Evolutionary conservation across 2,888 invertebrate species (phyloP).

Genomic region (Eilema caniola): DNA sequence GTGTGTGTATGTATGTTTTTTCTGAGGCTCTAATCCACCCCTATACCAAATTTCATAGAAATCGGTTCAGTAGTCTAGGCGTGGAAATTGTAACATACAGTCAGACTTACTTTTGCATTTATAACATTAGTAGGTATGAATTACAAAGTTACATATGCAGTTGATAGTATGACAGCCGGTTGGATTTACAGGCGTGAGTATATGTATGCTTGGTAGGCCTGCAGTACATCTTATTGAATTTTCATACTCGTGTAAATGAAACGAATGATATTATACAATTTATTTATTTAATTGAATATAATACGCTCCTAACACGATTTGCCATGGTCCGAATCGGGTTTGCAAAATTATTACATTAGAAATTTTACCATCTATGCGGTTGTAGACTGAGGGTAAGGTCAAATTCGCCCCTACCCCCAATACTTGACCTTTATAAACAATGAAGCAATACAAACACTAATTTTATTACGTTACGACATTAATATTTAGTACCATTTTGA

Average conservation of each 20-base stretch:
- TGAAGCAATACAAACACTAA: constrained; percentile 51
- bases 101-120: too few relatives aligned
- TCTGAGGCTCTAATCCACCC: too few relatives aligned
- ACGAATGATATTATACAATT: constrained; percentile 45
- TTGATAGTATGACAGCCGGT: too few relatives aligned
- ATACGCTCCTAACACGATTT: constrained; percentile 58
- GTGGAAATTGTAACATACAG: too few relatives aligned
- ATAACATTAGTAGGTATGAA: too few relatives aligned
- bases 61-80: too few relatives aligned
- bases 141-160: too few relatives aligned
- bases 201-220: too few relatives aligned
- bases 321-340: constrained; percentile 60
- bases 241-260: constrained; percentile 37
- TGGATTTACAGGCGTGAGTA: too few relatives aligned
- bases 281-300: constrained; percentile 57
- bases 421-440: constrained; percentile 35
- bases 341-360: constrained; percentile 41
- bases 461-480: constrained; percentile 49
- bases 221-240: too few relatives aligned
- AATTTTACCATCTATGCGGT: constrained; percentile 31
- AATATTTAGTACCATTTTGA: constrained; percentile 51
- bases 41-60: too few relatives aligned
- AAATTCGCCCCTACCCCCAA: constrained; percentile 24
- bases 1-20: too few relatives aligned
- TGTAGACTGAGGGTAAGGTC: constrained; percentile 29